Conservation (phyloP, 1,140 invertebrate species). For the Macrotrachela quadricornifera region DNA sequence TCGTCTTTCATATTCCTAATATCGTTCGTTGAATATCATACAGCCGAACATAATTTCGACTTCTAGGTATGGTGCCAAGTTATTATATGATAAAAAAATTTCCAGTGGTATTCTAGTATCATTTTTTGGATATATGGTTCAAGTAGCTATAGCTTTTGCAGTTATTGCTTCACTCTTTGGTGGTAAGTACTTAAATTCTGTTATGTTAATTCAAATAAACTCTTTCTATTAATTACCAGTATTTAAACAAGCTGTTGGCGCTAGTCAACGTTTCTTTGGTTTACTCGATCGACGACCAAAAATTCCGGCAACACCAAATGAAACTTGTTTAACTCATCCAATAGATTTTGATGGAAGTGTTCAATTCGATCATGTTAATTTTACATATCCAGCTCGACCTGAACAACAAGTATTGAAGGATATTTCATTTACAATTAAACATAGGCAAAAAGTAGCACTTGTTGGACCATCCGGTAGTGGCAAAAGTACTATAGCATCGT, state of each 20-base stretch:
- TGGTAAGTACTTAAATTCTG: constrained; percentile 24
- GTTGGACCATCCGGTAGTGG: constrained; percentile 35
- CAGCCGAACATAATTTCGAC: too few relatives aligned
- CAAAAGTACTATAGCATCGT: constrained; percentile 32
- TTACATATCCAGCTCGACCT: constrained; percentile 36
- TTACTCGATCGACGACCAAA: constrained; percentile 55
- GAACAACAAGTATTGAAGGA: constrained; percentile 33
- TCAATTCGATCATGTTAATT: constrained; percentile 32
- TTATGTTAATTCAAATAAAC: too few relatives aligned
- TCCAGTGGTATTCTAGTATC: constrained; percentile 22
- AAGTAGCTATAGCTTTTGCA: constrained; percentile 40
- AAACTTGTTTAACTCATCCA: constrained; percentile 9
- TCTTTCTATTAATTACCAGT: constrained; percentile 36
- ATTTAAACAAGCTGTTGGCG: constrained; percentile 72
- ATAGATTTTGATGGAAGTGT: constrained; percentile 18
- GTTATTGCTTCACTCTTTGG: constrained; percentile 64
- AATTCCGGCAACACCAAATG: constrained; percentile 33
- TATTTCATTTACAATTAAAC: constrained; percentile 26
- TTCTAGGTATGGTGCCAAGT: constrained; percentile 30
- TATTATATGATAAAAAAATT: constrained; percentile 21
- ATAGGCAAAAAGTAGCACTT: constrained; percentile 29
- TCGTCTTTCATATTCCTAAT: too few relatives aligned
- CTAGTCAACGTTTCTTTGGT: constrained; percentile 58
- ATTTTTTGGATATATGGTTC: constrained; percentile 25
- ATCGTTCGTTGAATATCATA: too few relatives aligned